Conservation (phyloP, 2,113 vertebrate species). For the Ophthalmotilapia sp. region DNA sequence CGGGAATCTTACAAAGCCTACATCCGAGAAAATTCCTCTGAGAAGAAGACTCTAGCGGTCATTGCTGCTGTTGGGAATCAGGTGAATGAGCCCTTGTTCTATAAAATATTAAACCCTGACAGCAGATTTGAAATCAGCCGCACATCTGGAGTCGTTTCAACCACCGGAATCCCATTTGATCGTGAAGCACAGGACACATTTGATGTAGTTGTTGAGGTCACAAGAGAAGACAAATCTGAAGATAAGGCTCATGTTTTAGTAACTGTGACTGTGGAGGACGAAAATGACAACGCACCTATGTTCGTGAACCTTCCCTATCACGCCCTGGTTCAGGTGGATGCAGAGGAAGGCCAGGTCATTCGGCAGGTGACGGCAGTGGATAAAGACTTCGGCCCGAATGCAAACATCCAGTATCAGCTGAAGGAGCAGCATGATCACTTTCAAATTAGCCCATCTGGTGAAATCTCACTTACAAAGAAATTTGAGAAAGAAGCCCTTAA, state of each 20-base stretch:
- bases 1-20: constrained; percentile 80
- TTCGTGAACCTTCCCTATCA: constrained; percentile 94
- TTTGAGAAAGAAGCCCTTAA: constrained; percentile 83
- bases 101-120: constrained; percentile 89
- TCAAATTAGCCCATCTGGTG: constrained; percentile 79
- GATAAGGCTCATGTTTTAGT: constrained; percentile 81
- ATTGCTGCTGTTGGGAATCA: constrained; percentile 85
- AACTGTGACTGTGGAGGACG: constrained; percentile 82
- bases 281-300: constrained; percentile 87
- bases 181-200: constrained; percentile 83
- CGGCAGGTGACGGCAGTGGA: constrained; percentile 83
- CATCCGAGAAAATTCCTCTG: constrained; percentile 83
- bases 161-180: constrained; percentile 88
- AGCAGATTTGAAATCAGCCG: constrained; percentile 85
- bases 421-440: constrained; percentile 85
- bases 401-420: constrained; percentile 81
- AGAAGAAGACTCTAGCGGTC: constrained; percentile 82
- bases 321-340: constrained; percentile 83
- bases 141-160: constrained; percentile 90
- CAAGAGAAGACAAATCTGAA: constrained; percentile 73
- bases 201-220: constrained; percentile 89
- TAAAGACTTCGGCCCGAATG: constrained; percentile 81
- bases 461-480: constrained; percentile 82
- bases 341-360: constrained; percentile 81
- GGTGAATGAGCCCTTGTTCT: constrained; percentile 91